Evolutionary conservation across 2,888 invertebrate genomes (phyloP).

Genomic region (Coelogynopora nodosa): DNA sequence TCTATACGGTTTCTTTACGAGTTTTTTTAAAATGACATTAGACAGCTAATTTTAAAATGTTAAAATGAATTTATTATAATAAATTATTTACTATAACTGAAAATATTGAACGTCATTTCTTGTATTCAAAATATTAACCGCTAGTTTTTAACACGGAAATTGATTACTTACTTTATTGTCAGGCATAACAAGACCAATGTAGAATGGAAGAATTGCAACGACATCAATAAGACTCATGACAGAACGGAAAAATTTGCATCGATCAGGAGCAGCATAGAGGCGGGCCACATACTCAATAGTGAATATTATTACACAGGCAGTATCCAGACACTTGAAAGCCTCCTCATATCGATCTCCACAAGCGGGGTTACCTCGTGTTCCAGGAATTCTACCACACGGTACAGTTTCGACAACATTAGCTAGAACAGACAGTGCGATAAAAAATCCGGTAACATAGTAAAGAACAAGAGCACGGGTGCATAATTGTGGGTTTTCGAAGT

Average conservation of each 20-base stretch:
- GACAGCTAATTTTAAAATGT: too few species aligned
- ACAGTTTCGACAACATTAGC: conserved; percentile 98
- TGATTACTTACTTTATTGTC: conserved; percentile 84
- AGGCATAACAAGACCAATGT: conserved; percentile 92
- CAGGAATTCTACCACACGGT: conserved; percentile 76
- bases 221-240: conserved; percentile 99
- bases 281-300: conserved; percentile 89
- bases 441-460: conserved; percentile 99
- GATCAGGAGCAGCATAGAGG: conserved; percentile 91
- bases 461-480: conserved; percentile 98
- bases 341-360: conserved; percentile 92
- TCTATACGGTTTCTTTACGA: too few species aligned
- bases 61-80: too few species aligned
- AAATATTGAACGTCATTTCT: too few species aligned
- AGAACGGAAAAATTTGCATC: conserved; percentile 91
- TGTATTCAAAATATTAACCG: too few species aligned
- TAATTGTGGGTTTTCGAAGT: conserved; percentile 96
- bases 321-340: conserved; percentile 95
- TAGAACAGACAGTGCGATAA: conserved; percentile 98
- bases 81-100: too few species aligned
- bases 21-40: too few species aligned
- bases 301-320: conserved; percentile 99
- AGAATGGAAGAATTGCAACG: conserved; percentile 96
- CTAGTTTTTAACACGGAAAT: too few species aligned
- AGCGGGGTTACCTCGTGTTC: conserved; percentile 65